Conservation (phyloP, 2,888 invertebrate genomes). For the Lobophora halterata region DNA sequence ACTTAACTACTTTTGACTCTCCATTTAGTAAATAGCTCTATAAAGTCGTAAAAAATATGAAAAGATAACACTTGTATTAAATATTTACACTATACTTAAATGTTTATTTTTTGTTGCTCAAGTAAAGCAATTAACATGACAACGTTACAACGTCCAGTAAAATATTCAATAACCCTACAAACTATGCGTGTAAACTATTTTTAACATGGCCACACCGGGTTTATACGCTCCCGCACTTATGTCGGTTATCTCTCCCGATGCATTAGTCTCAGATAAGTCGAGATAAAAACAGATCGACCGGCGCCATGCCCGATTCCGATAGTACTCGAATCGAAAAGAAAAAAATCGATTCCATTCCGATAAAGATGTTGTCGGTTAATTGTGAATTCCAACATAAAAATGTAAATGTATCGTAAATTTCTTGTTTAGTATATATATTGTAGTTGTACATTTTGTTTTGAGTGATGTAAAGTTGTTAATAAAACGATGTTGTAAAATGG, state of each 20-base stretch:
- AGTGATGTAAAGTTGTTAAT: constrained; percentile 18
- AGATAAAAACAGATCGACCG: constrained; percentile 76
- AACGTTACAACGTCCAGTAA: constrained; percentile 14
- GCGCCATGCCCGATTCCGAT: constrained; percentile 76
- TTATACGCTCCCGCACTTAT: constrained; percentile 78
- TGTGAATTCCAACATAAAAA: constrained; percentile 68
- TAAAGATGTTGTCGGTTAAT: constrained; percentile 76
- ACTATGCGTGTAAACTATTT: constrained; percentile 79
- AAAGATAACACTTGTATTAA: too few species aligned
- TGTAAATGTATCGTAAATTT: constrained; percentile 53
- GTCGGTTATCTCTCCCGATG: constrained; percentile 72
- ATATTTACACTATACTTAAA: constrained; percentile 3
- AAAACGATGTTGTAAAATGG: too few species aligned
- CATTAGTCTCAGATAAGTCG: constrained; percentile 78
- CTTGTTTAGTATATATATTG: constrained; percentile 43
- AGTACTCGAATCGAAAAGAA: constrained; percentile 70
- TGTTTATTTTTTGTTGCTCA: neutral
- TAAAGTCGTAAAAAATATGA: neutral
- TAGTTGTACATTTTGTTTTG: constrained; percentile 38
- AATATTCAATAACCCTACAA: constrained; percentile 50
- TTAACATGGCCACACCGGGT: constrained; percentile 78
- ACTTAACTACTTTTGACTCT: too few species aligned
- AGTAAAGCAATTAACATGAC: constrained; percentile 6
- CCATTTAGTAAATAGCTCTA: too few species aligned
- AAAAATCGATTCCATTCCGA: constrained; percentile 68